These are phyloP conservation scores for Agriopis marginaria DNA, from an alignment of 2,888 invertebrate genomes.

Conservation along the genomic window DNA sequence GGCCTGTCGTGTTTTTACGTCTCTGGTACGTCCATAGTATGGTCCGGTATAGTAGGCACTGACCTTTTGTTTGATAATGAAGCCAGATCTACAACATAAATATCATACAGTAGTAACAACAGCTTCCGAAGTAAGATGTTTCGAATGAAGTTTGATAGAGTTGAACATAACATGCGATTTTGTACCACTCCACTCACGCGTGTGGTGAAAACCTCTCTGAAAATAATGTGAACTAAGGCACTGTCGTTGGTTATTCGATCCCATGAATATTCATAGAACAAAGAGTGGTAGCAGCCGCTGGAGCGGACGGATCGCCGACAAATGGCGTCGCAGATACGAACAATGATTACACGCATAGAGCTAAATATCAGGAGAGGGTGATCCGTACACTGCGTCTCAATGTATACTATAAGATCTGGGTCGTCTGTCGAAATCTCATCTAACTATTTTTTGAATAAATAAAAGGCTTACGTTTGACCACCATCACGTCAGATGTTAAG, in stretches of 20 bases:
- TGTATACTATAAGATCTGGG: no score
- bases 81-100: not conserved
- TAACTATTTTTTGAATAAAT: no score
- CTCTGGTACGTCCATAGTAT: no score
- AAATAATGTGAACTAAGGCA: constrained; percentile 13
- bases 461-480: no score
- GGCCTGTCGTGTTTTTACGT: no score
- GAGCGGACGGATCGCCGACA: constrained; percentile 52
- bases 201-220: constrained; percentile 6
- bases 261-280: constrained; percentile 68
- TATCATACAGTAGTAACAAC: not conserved
- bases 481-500: no score
- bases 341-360: constrained; percentile 57
- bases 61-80: not conserved
- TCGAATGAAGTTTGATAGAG: no score
- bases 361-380: no score
- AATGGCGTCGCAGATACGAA: constrained; percentile 63
- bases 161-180: not conserved
- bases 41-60: no score
- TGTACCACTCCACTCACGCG: not conserved
- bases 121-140: not conserved
- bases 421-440: no score
- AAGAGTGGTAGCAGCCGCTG: constrained; percentile 50
- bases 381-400: no score
- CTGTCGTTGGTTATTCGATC: constrained; percentile 35